These are phyloP conservation scores for Hypotaenidia okinawae DNA, from an alignment of 2,797 vertebrate genomes.

Conservation along the genomic window DNA sequence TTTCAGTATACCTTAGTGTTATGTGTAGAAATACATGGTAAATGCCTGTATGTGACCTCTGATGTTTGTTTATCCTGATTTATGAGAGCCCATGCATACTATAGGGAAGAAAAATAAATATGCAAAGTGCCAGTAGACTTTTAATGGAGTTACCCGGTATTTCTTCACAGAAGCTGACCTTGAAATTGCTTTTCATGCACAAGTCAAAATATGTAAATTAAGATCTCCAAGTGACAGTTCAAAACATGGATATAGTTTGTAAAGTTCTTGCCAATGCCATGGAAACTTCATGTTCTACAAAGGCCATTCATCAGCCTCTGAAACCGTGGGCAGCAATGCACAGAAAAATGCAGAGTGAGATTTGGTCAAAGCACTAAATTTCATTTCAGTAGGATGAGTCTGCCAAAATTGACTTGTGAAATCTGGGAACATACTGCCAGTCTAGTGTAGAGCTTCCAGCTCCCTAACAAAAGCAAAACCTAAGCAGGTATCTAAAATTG, in stretches of 20 bases:
- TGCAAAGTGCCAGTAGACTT: constrained; percentile 77
- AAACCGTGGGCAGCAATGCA: background rate
- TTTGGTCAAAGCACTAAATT: constrained; percentile 4
- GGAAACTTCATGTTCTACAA: constrained; percentile 63
- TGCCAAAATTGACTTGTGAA: background rate
- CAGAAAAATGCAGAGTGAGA: background rate
- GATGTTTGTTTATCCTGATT: constrained; percentile 81
- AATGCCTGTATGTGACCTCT: constrained; percentile 57
- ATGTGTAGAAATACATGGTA: background rate
- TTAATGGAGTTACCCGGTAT: constrained; percentile 81
- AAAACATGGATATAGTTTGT: constrained; percentile 64
- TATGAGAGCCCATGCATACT: constrained; percentile 73
- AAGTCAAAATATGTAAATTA: constrained; percentile 85
- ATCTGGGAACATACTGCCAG: background rate
- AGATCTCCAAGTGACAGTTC: constrained; percentile 73
- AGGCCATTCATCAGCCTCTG: constrained; percentile 44
- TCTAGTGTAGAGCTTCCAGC: background rate
- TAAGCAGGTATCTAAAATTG: background rate
- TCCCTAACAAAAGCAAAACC: background rate
- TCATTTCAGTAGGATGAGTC: background rate
- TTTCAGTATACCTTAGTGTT: background rate
- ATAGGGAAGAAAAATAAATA: constrained; percentile 81
- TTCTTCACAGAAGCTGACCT: constrained; percentile 80
- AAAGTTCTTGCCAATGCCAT: constrained; percentile 71
- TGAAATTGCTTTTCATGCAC: constrained; percentile 81